These are phyloP conservation scores for Synchiropus splendidus DNA, from an alignment of 2,113 vertebrate genomes.

Conservation along the genomic window DNA sequence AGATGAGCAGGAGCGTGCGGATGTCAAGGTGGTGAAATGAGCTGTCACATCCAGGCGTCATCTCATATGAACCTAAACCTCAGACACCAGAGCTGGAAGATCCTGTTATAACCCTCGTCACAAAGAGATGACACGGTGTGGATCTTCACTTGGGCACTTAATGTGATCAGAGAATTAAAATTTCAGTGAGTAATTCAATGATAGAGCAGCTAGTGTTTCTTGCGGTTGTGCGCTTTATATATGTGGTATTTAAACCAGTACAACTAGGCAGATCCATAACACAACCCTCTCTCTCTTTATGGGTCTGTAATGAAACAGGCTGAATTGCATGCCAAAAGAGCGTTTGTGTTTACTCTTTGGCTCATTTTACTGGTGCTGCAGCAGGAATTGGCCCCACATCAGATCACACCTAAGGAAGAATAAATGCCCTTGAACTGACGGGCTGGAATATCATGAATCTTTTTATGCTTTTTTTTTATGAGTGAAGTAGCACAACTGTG, in stretches of 20 bases:
- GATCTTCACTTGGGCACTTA: constrained; percentile 69
- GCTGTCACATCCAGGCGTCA: constrained; percentile 44
- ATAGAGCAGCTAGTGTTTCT: constrained; percentile 62
- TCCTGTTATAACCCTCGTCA: constrained; percentile 45
- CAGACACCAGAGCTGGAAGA: constrained; percentile 39
- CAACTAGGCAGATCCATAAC: no score
- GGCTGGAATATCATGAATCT: constrained; percentile 47
- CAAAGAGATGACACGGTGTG: constrained; percentile 63
- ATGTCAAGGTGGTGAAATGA: constrained; percentile 45
- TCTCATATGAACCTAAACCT: constrained; percentile 58
- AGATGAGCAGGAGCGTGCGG: no score
- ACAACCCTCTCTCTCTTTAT: constrained; percentile 14
- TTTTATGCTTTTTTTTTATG: constrained; percentile 44
- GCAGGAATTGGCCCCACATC: constrained; percentile 58
- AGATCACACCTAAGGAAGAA: constrained; percentile 77
- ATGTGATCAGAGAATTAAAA: constrained; percentile 80
- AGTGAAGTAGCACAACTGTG: constrained; percentile 52
- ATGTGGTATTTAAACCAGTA: constrained; percentile 24
- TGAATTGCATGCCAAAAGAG: constrained; percentile 79
- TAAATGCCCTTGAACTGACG: constrained; percentile 80
- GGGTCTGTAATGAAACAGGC: constrained; percentile 76
- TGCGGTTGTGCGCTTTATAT: constrained; percentile 24
- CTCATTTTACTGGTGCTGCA: constrained; percentile 82
- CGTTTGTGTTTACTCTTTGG: constrained; percentile 83
- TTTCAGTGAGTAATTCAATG: constrained; percentile 70